A percentile compares a stretch with the other conserved stretches of the same genome.
Conservation (phyloP, 2,797 vertebrate genomes). For the Cossypha dichroa region DNA sequence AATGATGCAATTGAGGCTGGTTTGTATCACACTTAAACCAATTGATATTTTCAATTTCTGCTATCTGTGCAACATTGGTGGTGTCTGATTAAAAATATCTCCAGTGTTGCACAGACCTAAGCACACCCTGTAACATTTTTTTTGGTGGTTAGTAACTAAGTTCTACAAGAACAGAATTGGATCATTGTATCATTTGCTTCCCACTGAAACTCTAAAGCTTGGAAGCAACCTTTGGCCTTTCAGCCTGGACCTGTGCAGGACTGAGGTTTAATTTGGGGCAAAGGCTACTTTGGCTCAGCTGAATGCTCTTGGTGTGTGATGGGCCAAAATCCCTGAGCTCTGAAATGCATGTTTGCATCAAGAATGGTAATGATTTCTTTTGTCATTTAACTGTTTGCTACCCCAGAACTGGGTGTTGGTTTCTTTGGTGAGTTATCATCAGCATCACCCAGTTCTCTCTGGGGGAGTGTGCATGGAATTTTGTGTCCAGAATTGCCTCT, state of each 20-base stretch:
- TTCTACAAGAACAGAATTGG: not conserved
- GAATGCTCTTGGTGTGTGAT: not conserved
- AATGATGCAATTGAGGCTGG: not conserved
- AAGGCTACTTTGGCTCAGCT: not conserved
- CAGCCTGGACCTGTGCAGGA: not conserved
- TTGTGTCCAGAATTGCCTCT: not conserved
- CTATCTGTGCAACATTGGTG: not conserved
- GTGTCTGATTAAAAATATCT: not conserved
- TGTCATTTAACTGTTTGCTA: not conserved
- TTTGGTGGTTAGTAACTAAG: not conserved
- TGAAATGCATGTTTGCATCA: rapidly evolving
- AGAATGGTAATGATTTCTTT: rapidly evolving
- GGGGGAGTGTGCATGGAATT: not conserved
- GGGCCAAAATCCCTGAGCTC: not conserved
- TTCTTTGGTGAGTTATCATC: not conserved
- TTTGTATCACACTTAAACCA: not conserved
- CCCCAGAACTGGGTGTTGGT: not conserved
- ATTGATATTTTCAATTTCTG: not conserved
- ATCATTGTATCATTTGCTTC: not conserved
- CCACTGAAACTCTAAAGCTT: not conserved
- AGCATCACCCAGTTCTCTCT: rapidly evolving
- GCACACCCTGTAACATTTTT: not conserved
- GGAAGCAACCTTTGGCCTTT: not conserved
- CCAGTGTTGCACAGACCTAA: not conserved
- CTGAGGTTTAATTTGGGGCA: not conserved